phyloP scores from a whole-genome alignment of 2,888 invertebrate genomes.

The Polydrusus pterygomalis region DNA sequence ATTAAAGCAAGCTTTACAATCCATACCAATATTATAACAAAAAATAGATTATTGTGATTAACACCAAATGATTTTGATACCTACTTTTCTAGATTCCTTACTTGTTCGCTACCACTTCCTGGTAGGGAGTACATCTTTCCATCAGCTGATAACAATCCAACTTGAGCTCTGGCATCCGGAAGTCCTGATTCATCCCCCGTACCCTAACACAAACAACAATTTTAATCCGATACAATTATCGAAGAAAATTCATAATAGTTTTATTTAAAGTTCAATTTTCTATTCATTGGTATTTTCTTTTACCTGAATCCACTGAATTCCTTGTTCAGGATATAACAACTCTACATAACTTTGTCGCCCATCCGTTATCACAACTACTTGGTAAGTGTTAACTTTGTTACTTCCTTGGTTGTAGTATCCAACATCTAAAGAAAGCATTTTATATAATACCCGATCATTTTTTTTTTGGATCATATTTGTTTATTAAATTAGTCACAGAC shows the following conservation, averaged over 20 bases:
- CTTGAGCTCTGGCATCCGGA: slow-evolving; percentile 94
- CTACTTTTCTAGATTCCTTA: slow-evolving; percentile 86
- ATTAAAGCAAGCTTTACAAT: too few relatives aligned
- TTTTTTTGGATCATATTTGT: too few relatives aligned
- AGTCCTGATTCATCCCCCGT: slow-evolving; percentile 83
- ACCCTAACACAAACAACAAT: slow-evolving; percentile 72
- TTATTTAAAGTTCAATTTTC: not conserved
- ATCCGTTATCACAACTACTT: slow-evolving; percentile 84
- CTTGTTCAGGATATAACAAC: slow-evolving; percentile 89
- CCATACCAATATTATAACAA: too few relatives aligned
- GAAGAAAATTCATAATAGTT: too few relatives aligned
- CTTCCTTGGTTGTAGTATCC: slow-evolving; percentile 81
- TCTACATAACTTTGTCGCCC: slow-evolving; percentile 89
- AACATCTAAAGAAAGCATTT: slow-evolving; percentile 74
- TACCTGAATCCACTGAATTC: slow-evolving; percentile 92
- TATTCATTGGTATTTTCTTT: not conserved
- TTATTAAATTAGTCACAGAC: too few relatives aligned
- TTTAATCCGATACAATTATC: not conserved
- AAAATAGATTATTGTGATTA: too few relatives aligned
- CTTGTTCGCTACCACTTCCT: slow-evolving; percentile 94
- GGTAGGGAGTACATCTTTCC: slow-evolving; percentile 84
- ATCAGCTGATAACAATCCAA: slow-evolving; percentile 91
- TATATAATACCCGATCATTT: too few relatives aligned
- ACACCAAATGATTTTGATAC: too few relatives aligned
- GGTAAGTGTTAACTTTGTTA: slow-evolving; percentile 91